These are phyloP conservation scores for Corydoras sp. DNA, from an alignment of 2,113 vertebrate genomes.

Conservation along the genomic window DNA sequence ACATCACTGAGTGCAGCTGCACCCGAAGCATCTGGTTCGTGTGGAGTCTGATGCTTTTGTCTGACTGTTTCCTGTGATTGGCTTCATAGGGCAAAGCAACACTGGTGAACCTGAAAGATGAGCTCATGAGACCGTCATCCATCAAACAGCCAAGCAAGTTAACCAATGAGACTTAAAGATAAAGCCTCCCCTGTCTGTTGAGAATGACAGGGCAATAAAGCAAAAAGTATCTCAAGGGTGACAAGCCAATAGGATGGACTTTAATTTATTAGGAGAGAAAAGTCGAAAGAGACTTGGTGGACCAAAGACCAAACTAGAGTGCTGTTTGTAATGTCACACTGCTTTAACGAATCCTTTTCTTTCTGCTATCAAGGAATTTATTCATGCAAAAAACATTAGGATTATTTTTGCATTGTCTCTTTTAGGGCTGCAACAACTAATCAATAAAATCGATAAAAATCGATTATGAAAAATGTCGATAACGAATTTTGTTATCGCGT, in stretches of 20 bases:
- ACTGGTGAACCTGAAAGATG: slow-evolving; percentile 50
- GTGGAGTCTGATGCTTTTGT: slow-evolving; percentile 47
- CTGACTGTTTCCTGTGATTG: slow-evolving; percentile 46
- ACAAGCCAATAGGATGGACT: slow-evolving; percentile 25
- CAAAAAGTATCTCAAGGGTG: slow-evolving; percentile 36
- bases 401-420: not conserved
- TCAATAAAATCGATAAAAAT: too few relatives aligned
- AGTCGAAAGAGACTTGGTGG: not conserved
- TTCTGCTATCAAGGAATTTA: too few relatives aligned
- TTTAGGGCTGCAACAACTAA: too few relatives aligned
- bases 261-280: slow-evolving; percentile 17
- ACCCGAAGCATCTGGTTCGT: slow-evolving; percentile 10
- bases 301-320: not conserved
- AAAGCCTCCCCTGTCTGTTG: slow-evolving; percentile 38
- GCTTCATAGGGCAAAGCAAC: slow-evolving; percentile 49
- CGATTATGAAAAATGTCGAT: too few relatives aligned
- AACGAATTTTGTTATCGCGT: too few relatives aligned
- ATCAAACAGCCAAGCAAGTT: slow-evolving; percentile 54
- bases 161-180: slow-evolving; percentile 47
- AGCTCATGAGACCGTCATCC: slow-evolving; percentile 59
- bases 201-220: slow-evolving; percentile 46
- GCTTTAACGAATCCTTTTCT: too few relatives aligned
- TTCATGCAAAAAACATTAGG: not conserved
- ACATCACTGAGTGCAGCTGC: not conserved
- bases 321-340: not conserved